phyloP scores from a whole-genome alignment of 2,888 invertebrate species.

The Mythimna pallens region DNA sequence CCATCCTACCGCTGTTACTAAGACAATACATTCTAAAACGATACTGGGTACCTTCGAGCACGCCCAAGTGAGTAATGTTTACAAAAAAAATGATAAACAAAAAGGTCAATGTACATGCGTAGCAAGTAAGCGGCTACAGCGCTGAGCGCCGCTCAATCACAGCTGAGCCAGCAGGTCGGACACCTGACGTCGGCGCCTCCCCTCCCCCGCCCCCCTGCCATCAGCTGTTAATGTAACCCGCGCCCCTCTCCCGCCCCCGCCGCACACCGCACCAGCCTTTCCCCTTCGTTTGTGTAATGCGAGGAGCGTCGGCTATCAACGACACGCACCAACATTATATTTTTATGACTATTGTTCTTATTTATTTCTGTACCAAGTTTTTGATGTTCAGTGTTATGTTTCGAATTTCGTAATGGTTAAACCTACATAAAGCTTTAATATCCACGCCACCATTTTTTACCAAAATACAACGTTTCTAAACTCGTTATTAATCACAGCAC shows the following conservation, averaged over 20 bases:
- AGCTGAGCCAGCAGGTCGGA: conserved; percentile 79
- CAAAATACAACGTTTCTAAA: conserved; percentile 9
- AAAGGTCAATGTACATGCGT: conserved; percentile 85
- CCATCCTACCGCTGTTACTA: conserved; percentile 29
- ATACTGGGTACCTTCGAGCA: conserved; percentile 39
- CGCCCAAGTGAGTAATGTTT: conserved; percentile 71
- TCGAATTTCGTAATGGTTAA: conserved; percentile 22
- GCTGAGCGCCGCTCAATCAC: conserved; percentile 79
- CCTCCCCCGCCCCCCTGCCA: conserved; percentile 77
- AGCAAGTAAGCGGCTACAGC: conserved; percentile 81
- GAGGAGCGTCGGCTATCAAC: conserved; percentile 82
- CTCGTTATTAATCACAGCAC: conserved; percentile 14
- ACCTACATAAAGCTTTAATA: conserved; percentile 10
- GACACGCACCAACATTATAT: conserved; percentile 69
- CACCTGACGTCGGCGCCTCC: conserved; percentile 85
- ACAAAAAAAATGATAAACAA: conserved; percentile 86
- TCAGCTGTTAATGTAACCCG: conserved; percentile 89
- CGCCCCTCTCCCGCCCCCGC: conserved; percentile 72
- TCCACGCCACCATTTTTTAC: conserved; percentile 3
- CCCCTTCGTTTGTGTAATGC: conserved; percentile 91
- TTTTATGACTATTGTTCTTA: conserved; percentile 61
- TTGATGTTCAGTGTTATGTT: conserved; percentile 44
- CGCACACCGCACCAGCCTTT: conserved; percentile 80
- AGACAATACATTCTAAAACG: conserved; percentile 55
- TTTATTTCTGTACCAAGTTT: conserved; percentile 56